A percentile compares a stretch with the other conserved stretches of the same genome.
Evolutionary conservation across 1,140 invertebrate species (phyloP).

Genomic region (Papilio polytes): DNA sequence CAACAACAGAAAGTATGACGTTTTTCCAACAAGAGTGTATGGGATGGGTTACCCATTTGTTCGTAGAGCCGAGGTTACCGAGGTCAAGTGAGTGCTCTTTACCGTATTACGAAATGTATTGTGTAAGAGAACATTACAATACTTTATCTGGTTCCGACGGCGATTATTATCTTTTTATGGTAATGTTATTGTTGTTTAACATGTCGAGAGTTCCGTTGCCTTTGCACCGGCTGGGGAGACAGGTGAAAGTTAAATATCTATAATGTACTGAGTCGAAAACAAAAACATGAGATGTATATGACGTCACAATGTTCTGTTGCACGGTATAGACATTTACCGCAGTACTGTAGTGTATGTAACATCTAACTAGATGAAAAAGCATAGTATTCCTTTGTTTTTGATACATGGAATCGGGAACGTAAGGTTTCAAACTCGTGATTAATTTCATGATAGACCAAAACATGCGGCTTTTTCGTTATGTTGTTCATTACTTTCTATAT

Average conservation of each 20-base stretch:
- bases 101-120: constrained; percentile 32
- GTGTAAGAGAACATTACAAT: constrained; percentile 29
- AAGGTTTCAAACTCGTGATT: too few relatives aligned
- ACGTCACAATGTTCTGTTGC: background rate
- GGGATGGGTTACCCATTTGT: background rate
- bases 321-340: background rate
- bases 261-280: background rate
- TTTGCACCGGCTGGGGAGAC: background rate
- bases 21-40: constrained; percentile 22
- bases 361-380: background rate
- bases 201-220: background rate
- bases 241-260: background rate
- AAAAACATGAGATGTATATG: constrained; percentile 6
- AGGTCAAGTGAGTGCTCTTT: constrained; percentile 36
- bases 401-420: background rate
- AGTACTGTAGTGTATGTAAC: background rate
- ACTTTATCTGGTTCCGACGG: constrained; percentile 32
- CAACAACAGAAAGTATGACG: background rate
- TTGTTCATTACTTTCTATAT: too few relatives aligned
- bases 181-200: constrained; percentile 30
- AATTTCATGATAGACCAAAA: too few relatives aligned
- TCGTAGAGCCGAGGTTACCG: constrained; percentile 21
- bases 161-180: constrained; percentile 30
- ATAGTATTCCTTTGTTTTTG: background rate
- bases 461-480: too few relatives aligned